A percentile compares a stretch with the other conserved stretches of the same genome.
Conservation (phyloP, 2,113 vertebrate genomes). For the Hymenochirus boettgeri region DNA sequence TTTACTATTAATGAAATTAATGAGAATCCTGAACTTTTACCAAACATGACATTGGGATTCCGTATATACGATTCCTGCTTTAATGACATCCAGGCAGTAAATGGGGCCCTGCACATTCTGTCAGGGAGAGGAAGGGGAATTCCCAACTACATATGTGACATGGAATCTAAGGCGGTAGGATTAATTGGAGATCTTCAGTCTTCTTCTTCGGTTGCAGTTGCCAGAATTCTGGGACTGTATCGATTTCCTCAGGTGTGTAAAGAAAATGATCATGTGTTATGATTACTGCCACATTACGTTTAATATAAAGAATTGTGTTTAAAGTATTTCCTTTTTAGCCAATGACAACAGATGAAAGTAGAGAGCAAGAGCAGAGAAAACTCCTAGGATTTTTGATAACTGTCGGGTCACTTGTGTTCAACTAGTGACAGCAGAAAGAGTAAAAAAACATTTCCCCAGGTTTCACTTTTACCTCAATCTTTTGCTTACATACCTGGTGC, state of each 20-base stretch:
- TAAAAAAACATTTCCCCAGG: too few relatives aligned
- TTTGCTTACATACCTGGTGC: too few relatives aligned
- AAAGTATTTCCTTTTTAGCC: too few relatives aligned
- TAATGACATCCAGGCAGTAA: not conserved
- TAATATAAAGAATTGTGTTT: too few relatives aligned
- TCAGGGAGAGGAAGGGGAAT: slow-evolving; percentile 1
- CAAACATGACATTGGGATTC: slow-evolving; percentile 37
- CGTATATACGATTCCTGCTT: slow-evolving; percentile 29
- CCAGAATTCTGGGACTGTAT: slow-evolving; percentile 22
- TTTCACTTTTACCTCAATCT: too few relatives aligned
- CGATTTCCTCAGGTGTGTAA: slow-evolving; percentile 40
- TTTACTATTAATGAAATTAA: slow-evolving; percentile 35
- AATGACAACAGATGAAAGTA: too few relatives aligned
- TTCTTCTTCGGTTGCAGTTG: slow-evolving; percentile 28
- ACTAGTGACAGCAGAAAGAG: too few relatives aligned
- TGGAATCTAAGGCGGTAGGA: slow-evolving; percentile 1
- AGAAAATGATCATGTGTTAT: not conserved
- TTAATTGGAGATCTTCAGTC: slow-evolving; percentile 20
- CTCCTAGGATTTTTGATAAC: too few relatives aligned
- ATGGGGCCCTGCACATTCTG: slow-evolving; percentile 14
- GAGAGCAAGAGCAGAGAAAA: too few relatives aligned
- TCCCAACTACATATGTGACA: slow-evolving; percentile 20
- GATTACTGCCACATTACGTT: too few relatives aligned
- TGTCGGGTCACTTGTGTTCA: too few relatives aligned
- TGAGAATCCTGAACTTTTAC: not conserved